phyloP scores from a whole-genome alignment of 2,888 invertebrate genomes.

The Melanchra persicariae region DNA sequence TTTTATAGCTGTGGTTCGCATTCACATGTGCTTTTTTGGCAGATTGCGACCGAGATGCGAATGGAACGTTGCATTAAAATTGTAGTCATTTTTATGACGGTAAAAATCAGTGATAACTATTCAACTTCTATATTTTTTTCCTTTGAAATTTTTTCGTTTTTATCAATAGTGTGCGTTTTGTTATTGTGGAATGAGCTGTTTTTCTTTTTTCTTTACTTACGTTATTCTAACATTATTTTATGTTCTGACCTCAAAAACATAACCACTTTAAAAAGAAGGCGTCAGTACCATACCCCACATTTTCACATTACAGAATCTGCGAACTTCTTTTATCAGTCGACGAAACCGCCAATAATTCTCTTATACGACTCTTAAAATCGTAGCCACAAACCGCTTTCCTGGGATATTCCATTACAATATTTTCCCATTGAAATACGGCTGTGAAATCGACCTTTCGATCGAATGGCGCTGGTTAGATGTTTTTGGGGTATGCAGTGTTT shows the following conservation, averaged over 20 bases:
- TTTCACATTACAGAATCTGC: slow-evolving; percentile 44
- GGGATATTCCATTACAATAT: slow-evolving; percentile 79
- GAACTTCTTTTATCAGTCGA: slow-evolving; percentile 67
- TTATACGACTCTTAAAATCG: slow-evolving; percentile 77
- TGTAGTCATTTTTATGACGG: no score
- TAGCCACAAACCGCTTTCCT: slow-evolving; percentile 69
- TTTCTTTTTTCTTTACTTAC: not conserved
- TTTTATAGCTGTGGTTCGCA: no score
- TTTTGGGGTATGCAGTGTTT: slow-evolving; percentile 37
- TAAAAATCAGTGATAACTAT: no score
- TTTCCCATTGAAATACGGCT: slow-evolving; percentile 77
- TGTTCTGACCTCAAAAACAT: not conserved
- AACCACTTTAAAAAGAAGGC: slow-evolving; percentile 2
- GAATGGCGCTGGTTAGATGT: slow-evolving; percentile 56
- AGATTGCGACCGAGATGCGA: no score
- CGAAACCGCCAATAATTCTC: slow-evolving; percentile 75
- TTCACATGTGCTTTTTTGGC: no score
- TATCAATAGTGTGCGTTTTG: no score
- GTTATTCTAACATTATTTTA: not conserved
- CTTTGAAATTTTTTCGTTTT: no score
- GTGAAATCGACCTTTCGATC: slow-evolving; percentile 64
- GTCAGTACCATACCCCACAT: not conserved
- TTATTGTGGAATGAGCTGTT: no score
- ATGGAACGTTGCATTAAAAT: no score
- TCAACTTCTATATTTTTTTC: no score